These are phyloP conservation scores for Griposia aprilina DNA, from an alignment of 2,888 invertebrate species.

Conservation along the genomic window DNA sequence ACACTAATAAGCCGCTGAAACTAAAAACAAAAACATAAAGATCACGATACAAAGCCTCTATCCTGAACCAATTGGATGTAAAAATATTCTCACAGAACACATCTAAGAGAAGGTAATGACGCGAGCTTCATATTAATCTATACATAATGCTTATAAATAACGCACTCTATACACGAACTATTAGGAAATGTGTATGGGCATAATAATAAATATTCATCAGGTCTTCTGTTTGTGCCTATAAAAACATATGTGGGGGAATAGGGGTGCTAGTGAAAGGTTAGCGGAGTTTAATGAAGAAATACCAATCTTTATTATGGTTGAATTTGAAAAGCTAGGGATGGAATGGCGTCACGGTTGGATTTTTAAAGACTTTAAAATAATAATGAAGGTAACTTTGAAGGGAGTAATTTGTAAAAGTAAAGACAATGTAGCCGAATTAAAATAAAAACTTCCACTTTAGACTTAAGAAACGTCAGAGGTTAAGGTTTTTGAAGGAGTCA, in stretches of 20 bases:
- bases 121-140: conserved; percentile 76
- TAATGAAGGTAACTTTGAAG: background rate
- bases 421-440: background rate
- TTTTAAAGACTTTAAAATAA: background rate
- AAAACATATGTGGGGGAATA: conserved; percentile 70
- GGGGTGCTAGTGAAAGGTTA: conserved; percentile 37
- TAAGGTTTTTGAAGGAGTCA: background rate
- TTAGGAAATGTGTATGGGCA: conserved; percentile 74
- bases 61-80: conserved; percentile 67
- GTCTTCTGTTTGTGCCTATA: conserved; percentile 77
- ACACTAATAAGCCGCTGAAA: conserved; percentile 21
- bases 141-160: conserved; percentile 77
- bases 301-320: conserved; percentile 27
- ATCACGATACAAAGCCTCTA: conserved; percentile 56
- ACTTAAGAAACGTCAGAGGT: background rate
- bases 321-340: conserved; percentile 2
- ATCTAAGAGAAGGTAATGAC: conserved; percentile 85
- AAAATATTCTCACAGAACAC: conserved; percentile 71
- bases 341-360: background rate
- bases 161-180: conserved; percentile 76
- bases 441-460: background rate
- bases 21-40: conserved; percentile 61
- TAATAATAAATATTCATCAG: conserved; percentile 83
- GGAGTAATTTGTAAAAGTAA: background rate
- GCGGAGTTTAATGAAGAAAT: conserved; percentile 47